phyloP scores from a whole-genome alignment of 2,797 vertebrate genomes.

The Gallirallus australis region DNA sequence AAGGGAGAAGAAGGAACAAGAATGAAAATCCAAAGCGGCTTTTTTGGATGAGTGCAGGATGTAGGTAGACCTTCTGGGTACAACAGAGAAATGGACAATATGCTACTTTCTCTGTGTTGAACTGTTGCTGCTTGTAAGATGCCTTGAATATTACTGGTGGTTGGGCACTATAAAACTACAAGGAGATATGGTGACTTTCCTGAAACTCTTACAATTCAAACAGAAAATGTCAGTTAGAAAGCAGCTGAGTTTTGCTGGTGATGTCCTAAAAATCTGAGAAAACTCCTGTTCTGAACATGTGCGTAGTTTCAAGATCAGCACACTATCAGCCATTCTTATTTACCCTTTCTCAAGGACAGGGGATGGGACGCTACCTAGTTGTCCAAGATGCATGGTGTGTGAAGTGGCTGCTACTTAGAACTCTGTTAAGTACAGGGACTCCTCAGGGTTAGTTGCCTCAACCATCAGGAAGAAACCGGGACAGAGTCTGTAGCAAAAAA shows the following conservation, averaged over 20 bases:
- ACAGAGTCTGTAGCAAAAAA: not conserved
- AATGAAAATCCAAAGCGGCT: not conserved
- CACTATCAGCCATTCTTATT: not conserved
- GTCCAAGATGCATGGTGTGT: not conserved
- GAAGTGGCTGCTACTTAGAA: not conserved
- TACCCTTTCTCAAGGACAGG: not conserved
- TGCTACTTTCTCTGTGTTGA: not conserved
- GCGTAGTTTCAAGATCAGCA: not conserved
- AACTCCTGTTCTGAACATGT: not conserved
- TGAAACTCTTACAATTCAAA: not conserved
- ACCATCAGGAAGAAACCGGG: not conserved
- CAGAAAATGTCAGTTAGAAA: not conserved
- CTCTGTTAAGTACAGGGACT: not conserved
- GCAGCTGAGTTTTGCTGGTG: not conserved
- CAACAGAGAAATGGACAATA: not conserved
- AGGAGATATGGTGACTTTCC: not conserved
- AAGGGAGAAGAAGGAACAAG: not conserved
- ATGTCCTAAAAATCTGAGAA: not conserved
- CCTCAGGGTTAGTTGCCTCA: not conserved
- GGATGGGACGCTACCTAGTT: not conserved
- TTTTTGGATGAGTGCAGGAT: not conserved
- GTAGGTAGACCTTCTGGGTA: not conserved
- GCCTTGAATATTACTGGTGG: too few species aligned
- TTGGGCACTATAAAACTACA: not conserved
- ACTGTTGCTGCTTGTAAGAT: not conserved